These are phyloP conservation scores for Torymus auratus DNA, from an alignment of 2,888 invertebrate species.

Conservation along the genomic window DNA sequence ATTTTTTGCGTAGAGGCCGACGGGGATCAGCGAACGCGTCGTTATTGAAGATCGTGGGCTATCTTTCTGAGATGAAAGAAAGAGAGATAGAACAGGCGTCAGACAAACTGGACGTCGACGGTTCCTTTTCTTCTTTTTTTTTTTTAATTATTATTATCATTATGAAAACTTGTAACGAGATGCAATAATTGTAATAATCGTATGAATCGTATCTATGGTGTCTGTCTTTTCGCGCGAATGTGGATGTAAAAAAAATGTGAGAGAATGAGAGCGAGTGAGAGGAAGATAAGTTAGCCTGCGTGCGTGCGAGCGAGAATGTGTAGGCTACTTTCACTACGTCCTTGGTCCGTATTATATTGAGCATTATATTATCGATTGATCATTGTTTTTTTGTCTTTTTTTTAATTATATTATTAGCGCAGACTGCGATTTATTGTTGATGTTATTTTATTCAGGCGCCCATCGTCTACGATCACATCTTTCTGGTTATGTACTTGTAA, in stretches of 20 bases:
- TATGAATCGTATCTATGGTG: slow-evolving; percentile 35
- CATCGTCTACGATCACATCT: neutral
- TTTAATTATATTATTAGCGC: slow-evolving; percentile 31
- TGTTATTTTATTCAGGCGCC: slow-evolving; percentile 7
- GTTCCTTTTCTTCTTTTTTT: neutral
- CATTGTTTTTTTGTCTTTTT: slow-evolving; percentile 8
- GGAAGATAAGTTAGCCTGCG: slow-evolving; percentile 1
- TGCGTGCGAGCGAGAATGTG: neutral
- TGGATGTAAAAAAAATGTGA: slow-evolving; percentile 30
- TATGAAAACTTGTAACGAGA: too few relatives aligned
- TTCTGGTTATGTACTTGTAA: slow-evolving; percentile 4
- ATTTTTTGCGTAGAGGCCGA: slow-evolving; percentile 12
- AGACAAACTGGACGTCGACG: too few relatives aligned
- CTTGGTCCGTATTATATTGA: slow-evolving; percentile 25
- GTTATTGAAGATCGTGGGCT: too few relatives aligned
- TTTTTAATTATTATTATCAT: slow-evolving; percentile 8
- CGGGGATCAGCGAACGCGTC: too few relatives aligned
- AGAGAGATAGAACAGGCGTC: too few relatives aligned
- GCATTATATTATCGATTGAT: slow-evolving; percentile 4
- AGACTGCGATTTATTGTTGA: slow-evolving; percentile 21
- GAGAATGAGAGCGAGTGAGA: slow-evolving; percentile 10
- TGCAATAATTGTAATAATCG: slow-evolving; percentile 38
- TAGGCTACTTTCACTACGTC: slow-evolving; percentile 5
- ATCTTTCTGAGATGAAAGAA: too few relatives aligned
- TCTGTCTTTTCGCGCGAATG: slow-evolving; percentile 34